phyloP scores from a whole-genome alignment of 2,888 invertebrate species.

The Frankliniella fusca region DNA sequence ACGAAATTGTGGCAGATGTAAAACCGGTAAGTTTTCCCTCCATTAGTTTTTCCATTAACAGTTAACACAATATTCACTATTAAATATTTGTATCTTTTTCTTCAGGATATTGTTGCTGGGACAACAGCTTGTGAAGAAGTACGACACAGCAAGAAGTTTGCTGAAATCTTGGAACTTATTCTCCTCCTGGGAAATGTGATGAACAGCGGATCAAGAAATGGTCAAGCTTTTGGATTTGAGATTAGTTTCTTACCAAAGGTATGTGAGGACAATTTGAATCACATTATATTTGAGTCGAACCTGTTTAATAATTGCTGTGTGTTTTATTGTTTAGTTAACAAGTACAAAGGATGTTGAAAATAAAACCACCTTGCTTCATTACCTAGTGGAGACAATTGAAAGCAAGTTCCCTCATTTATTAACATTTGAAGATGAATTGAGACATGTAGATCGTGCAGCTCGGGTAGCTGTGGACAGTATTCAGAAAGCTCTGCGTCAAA shows the following conservation, averaged over 20 bases:
- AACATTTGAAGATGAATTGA: slow-evolving; percentile 79
- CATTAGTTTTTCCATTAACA: background rate
- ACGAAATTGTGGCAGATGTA: slow-evolving; percentile 79
- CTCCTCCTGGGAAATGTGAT: slow-evolving; percentile 92
- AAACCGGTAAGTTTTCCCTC: slow-evolving; percentile 65
- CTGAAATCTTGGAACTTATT: slow-evolving; percentile 81
- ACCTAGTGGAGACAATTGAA: slow-evolving; percentile 82
- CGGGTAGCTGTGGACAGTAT: slow-evolving; percentile 67
- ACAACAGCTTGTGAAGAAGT: slow-evolving; percentile 95
- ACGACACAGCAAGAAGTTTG: slow-evolving; percentile 82
- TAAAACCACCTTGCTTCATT: slow-evolving; percentile 87
- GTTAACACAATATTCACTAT: slow-evolving; percentile 7
- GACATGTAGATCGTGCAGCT: slow-evolving; percentile 70
- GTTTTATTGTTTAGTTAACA: slow-evolving; percentile 56
- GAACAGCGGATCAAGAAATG: slow-evolving; percentile 92
- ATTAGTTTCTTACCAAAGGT: slow-evolving; percentile 93
- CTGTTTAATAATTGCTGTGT: slow-evolving; percentile 29
- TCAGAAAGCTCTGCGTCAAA: slow-evolving; percentile 74
- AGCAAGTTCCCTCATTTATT: slow-evolving; percentile 81
- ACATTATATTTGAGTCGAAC: slow-evolving; percentile 31
- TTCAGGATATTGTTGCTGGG: slow-evolving; percentile 84
- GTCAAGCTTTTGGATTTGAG: slow-evolving; percentile 92
- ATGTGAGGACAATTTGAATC: slow-evolving; percentile 34
- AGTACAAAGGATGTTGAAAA: slow-evolving; percentile 92
- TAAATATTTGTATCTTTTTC: slow-evolving; percentile 35